These are phyloP conservation scores for Scortum barcoo DNA, from an alignment of 2,113 vertebrate species.

Conservation along the genomic window DNA sequence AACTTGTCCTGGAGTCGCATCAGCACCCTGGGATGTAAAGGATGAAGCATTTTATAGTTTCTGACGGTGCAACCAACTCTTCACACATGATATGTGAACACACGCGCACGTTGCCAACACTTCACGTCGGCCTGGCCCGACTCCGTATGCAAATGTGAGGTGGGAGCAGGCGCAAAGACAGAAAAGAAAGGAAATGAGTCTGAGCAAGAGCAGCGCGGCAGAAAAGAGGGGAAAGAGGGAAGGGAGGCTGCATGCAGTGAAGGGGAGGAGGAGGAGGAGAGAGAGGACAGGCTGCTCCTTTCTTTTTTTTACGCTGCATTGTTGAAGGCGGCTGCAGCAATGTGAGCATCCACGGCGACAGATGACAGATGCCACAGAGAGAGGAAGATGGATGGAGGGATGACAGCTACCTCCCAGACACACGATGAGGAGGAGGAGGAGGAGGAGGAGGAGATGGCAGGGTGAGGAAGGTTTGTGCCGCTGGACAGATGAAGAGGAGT, in stretches of 20 bases:
- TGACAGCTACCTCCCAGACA: constrained; percentile 66
- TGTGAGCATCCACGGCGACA: constrained; percentile 37
- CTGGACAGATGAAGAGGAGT: constrained; percentile 58
- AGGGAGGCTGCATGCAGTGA: constrained; percentile 53
- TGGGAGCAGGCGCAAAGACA: constrained; percentile 63
- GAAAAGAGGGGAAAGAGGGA: constrained; percentile 24
- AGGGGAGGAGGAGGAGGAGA: constrained; percentile 49
- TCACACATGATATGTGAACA: constrained; percentile 12
- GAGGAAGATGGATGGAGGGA: constrained; percentile 47
- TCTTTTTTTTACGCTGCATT: constrained; percentile 44
- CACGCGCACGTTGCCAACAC: constrained; percentile 40
- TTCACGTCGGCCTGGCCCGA: constrained; percentile 38
- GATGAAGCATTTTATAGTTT: constrained; percentile 16
- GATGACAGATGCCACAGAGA: constrained; percentile 37
- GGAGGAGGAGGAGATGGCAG: constrained; percentile 65
- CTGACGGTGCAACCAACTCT: constrained; percentile 21
- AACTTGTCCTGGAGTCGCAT: constrained; percentile 3
- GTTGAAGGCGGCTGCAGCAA: constrained; percentile 48
- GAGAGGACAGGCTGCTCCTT: constrained; percentile 45
- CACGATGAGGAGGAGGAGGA: constrained; percentile 65
- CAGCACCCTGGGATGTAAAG: constrained; percentile 28
- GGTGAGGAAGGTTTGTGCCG: constrained; percentile 57
- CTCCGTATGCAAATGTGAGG: constrained; percentile 72
- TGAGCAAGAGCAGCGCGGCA: constrained; percentile 44
- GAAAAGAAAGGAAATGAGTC: constrained; percentile 58